Evolutionary conservation across 2,888 invertebrate species (phyloP).

Genomic region (Nycteola revayana): DNA sequence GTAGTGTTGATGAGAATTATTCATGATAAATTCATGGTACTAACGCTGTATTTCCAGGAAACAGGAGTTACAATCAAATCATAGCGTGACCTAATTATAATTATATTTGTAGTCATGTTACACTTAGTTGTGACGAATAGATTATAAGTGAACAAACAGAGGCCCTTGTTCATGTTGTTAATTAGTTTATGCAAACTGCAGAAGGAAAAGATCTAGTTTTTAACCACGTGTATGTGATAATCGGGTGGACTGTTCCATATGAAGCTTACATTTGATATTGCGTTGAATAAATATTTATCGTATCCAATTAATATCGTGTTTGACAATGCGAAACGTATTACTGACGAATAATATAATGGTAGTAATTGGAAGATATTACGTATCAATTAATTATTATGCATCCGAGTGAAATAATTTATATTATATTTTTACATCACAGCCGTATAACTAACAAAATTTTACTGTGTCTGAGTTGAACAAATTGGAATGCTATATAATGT

Average conservation of each 20-base stretch:
- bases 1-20: slow-evolving; percentile 20
- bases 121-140: slow-evolving; percentile 38
- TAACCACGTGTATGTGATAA: slow-evolving; percentile 55
- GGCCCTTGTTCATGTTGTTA: slow-evolving; percentile 37
- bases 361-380: too few species aligned
- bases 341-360: too few species aligned
- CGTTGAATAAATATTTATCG: slow-evolving; percentile 36
- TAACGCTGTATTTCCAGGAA: slow-evolving; percentile 45
- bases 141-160: slow-evolving; percentile 43
- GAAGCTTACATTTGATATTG: slow-evolving; percentile 35
- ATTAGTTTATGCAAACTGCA: slow-evolving; percentile 48
- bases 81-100: slow-evolving; percentile 37
- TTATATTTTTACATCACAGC: too few species aligned
- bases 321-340: slow-evolving; percentile 44
- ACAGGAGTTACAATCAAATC: slow-evolving; percentile 43
- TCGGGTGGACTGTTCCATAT: slow-evolving; percentile 36
- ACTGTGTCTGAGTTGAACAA: too few species aligned
- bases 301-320: slow-evolving; percentile 33
- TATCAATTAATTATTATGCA: too few species aligned
- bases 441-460: too few species aligned
- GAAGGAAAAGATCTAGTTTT: slow-evolving; percentile 51
- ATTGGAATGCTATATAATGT: too few species aligned
- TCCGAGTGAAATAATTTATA: too few species aligned
- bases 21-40: slow-evolving; percentile 45
- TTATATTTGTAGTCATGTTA: slow-evolving; percentile 38